Conservation (phyloP, 64 coral and sea anemone genomes). For the Dendrophyllia cribrosa region DNA sequence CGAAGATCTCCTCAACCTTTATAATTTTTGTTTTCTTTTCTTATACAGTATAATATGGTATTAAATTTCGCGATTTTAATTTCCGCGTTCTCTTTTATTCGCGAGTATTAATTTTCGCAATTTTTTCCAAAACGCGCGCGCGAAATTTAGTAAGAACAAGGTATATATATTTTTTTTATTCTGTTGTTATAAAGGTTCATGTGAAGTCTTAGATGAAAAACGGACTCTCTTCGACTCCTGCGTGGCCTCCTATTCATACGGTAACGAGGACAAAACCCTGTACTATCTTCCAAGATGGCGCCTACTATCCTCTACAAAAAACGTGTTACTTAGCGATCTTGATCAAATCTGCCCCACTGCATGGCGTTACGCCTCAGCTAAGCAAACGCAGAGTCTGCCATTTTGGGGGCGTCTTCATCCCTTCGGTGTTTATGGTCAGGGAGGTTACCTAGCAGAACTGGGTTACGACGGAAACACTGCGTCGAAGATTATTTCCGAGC, state of each 20-base stretch:
- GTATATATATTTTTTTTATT: background rate
- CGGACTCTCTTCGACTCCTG: background rate
- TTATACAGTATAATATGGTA: no score
- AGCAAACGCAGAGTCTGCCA: constrained; percentile 11
- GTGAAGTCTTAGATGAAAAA: background rate
- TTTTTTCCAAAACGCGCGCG: no score
- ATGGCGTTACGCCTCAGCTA: constrained; percentile 18
- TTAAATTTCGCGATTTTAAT: no score
- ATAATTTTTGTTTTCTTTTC: no score
- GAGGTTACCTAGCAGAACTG: constrained; percentile 41
- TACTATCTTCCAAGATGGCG: constrained; percentile 37
- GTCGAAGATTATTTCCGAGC: background rate
- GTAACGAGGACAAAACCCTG: constrained; percentile 6
- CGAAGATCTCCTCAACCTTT: no score
- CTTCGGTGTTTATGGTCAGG: background rate
- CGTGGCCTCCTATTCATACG: background rate
- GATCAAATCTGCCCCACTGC: constrained; percentile 11
- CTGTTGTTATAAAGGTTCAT: background rate
- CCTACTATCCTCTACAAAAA: background rate
- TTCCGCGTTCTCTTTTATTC: no score
- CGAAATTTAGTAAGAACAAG: no score
- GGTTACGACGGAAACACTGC: constrained; percentile 17
- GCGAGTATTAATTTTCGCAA: no score
- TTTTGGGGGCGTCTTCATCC: background rate
- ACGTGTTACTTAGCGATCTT: background rate